Percentiles rank a stretch among this genome's conserved stretches.
These are phyloP conservation scores for Ptyas mucosa DNA, from an alignment of 2,113 vertebrate genomes.

Conservation along the genomic window DNA sequence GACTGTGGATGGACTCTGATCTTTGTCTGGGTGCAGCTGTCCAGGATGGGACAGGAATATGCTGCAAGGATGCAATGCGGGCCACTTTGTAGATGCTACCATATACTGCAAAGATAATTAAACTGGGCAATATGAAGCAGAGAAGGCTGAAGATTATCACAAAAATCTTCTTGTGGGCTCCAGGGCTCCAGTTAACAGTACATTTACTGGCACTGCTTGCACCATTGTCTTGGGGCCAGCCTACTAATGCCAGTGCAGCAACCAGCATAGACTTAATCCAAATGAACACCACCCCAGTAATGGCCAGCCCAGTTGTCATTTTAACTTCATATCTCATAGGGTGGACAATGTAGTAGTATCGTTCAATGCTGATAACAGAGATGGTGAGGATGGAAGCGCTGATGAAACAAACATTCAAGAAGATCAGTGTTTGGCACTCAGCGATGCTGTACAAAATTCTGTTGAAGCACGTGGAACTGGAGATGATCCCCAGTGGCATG, in stretches of 20 bases:
- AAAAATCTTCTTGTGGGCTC: constrained; percentile 74
- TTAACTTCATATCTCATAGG: constrained; percentile 88
- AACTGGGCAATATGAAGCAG: constrained; percentile 82
- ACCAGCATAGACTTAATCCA: constrained; percentile 79
- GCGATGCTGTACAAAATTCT: constrained; percentile 75
- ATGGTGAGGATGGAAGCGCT: constrained; percentile 88
- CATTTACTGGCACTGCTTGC: constrained; percentile 76
- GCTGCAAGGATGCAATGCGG: constrained; percentile 78
- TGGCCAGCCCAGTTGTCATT: constrained; percentile 79
- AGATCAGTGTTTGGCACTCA: constrained; percentile 81
- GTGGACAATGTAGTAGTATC: constrained; percentile 90
- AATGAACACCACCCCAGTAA: constrained; percentile 74
- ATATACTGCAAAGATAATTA: constrained; percentile 84
- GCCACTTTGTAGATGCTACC: constrained; percentile 87
- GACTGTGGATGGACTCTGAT: constrained; percentile 84
- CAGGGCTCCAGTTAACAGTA: constrained; percentile 76
- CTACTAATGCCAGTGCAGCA: constrained; percentile 73
- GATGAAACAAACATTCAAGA: constrained; percentile 83
- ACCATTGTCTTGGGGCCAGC: constrained; percentile 70
- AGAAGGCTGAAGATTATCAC: constrained; percentile 76
- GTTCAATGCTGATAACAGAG: constrained; percentile 86
- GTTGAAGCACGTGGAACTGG: constrained; percentile 80
- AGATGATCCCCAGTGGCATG: constrained; percentile 87
- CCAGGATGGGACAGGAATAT: constrained; percentile 68
- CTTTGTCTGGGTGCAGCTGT: constrained; percentile 66